These are phyloP conservation scores for Drosophila nikananu DNA, from an alignment of 1,140 invertebrate genomes.

Conservation along the genomic window DNA sequence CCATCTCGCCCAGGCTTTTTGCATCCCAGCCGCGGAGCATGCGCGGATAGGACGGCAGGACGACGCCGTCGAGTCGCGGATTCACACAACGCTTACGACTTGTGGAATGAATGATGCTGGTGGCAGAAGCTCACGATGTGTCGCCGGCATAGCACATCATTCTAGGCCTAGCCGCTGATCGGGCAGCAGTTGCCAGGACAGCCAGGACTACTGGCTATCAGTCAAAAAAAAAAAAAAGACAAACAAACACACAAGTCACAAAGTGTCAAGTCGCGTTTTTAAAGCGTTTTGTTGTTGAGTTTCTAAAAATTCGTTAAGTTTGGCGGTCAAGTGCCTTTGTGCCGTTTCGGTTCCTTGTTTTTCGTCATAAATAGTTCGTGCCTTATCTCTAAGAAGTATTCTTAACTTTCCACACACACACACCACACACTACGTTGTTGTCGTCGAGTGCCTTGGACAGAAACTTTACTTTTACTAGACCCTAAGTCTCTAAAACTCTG, in stretches of 20 bases:
- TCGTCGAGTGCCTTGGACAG: conserved; percentile 75
- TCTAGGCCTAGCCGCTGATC: conserved; percentile 85
- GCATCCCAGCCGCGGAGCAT: conserved; percentile 63
- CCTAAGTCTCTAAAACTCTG: conserved; percentile 56
- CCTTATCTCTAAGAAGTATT: conserved; percentile 58
- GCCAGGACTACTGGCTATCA: conserved; percentile 14
- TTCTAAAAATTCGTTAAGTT: conserved; percentile 64
- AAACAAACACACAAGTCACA: conserved; percentile 4
- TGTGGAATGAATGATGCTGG: conserved; percentile 83
- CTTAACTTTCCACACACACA: conserved; percentile 19
- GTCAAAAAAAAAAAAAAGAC: conserved; percentile 19
- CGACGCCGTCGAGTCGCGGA: conserved; percentile 49
- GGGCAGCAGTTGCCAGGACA: conserved; percentile 78
- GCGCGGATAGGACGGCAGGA: conserved; percentile 49
- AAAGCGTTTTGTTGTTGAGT: conserved; percentile 64
- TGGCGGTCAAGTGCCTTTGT: conserved; percentile 58
- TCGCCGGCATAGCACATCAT: conserved; percentile 84
- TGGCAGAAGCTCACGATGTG: conserved; percentile 83
- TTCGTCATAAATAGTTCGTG: conserved; percentile 52
- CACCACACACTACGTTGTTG: conserved; percentile 49
- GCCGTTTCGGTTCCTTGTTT: conserved; percentile 43
- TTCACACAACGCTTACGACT: conserved; percentile 78
- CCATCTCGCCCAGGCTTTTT: conserved; percentile 36
- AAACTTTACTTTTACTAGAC: conserved; percentile 54
- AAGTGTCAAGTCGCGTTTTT: conserved; percentile 48